Evolutionary conservation across 2,888 invertebrate species (phyloP).

Genomic region (Mythimna ferrago): DNA sequence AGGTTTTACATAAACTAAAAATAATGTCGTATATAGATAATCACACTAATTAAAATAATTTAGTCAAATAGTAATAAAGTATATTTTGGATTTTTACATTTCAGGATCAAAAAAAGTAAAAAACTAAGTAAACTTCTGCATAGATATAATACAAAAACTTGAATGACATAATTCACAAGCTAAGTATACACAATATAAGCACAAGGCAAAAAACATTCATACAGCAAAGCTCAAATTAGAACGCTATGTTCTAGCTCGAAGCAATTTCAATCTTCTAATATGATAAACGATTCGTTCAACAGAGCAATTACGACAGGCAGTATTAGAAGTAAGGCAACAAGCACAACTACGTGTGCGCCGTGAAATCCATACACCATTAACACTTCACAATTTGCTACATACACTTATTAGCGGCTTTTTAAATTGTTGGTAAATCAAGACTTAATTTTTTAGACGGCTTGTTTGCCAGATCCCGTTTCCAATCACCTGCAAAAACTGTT

Average conservation of each 20-base stretch:
- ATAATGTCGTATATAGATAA: too few species aligned
- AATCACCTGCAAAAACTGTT: constrained; percentile 56
- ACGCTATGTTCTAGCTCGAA: constrained; percentile 74
- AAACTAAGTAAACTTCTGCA: not conserved
- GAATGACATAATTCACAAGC: constrained; percentile 45
- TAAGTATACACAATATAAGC: constrained; percentile 59
- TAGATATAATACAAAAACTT: constrained; percentile 13
- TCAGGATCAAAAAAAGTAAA: not conserved
- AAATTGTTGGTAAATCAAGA: constrained; percentile 48
- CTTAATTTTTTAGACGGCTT: constrained; percentile 44
- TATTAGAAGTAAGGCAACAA: constrained; percentile 75
- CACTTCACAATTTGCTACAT: constrained; percentile 76
- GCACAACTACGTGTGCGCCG: constrained; percentile 71
- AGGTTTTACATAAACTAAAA: too few species aligned
- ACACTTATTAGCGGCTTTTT: constrained; percentile 59
- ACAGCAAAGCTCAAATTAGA: constrained; percentile 75
- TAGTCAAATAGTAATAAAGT: not conserved
- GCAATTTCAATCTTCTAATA: constrained; percentile 81
- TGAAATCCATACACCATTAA: constrained; percentile 81
- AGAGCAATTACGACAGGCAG: constrained; percentile 80
- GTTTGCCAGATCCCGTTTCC: constrained; percentile 56
- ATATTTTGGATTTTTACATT: not conserved
- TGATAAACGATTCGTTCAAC: constrained; percentile 88
- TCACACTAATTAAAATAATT: not conserved
- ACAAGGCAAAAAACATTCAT: constrained; percentile 63